Conservation (phyloP, 1,140 invertebrate genomes). For the Kradibia gibbosae region DNA sequence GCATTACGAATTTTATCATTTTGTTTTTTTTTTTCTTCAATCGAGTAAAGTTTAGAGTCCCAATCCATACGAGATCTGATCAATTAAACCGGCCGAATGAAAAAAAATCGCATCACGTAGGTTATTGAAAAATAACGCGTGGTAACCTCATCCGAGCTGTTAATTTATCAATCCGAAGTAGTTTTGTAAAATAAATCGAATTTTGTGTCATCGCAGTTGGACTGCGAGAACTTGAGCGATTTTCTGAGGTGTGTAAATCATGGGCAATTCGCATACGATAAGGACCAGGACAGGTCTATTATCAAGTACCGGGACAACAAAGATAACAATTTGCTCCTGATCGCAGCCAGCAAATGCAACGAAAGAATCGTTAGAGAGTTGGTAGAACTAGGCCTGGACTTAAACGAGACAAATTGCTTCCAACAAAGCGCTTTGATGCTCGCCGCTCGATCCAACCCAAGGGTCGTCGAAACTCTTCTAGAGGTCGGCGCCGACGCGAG, state of each 20-base stretch:
- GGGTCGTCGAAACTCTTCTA: background rate
- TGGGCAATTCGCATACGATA: background rate
- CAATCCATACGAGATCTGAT: too few species aligned
- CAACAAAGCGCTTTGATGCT: background rate
- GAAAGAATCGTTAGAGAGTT: background rate
- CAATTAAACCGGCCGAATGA: too few species aligned
- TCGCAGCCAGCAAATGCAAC: background rate
- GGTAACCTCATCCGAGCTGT: too few species aligned
- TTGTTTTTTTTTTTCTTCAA: too few species aligned
- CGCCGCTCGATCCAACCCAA: background rate
- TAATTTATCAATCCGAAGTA: too few species aligned
- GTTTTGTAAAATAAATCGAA: too few species aligned
- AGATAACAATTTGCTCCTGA: background rate
- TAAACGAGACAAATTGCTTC: constrained; percentile 1
- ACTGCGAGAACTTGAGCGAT: background rate
- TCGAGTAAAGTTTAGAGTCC: too few species aligned
- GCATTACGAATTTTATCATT: too few species aligned
- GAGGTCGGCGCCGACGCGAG: constrained; percentile 8
- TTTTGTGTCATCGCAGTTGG: too few species aligned
- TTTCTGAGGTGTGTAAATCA: background rate
- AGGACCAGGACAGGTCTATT: background rate
- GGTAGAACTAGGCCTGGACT: background rate
- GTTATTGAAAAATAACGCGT: too few species aligned
- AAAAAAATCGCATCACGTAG: too few species aligned
- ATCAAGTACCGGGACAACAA: background rate